phyloP scores from a whole-genome alignment of 1,140 invertebrate species.

The Oryctes rhinoceros region DNA sequence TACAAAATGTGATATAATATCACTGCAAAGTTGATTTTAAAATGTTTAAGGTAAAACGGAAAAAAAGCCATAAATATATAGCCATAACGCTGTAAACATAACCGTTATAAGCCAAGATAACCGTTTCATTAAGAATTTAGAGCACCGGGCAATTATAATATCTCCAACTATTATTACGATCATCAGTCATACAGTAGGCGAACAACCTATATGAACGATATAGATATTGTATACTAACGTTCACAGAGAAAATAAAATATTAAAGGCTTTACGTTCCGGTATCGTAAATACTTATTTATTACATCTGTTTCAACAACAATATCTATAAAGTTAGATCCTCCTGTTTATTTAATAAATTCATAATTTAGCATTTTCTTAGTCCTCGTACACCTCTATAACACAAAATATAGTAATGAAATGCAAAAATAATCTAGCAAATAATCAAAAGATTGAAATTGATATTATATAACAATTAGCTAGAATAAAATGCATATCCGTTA shows the following conservation, averaged over 20 bases:
- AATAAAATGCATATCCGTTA: conserved; percentile 13
- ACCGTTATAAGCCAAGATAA: too few relatives aligned
- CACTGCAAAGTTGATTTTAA: too few relatives aligned
- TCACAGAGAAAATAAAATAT: conserved; percentile 11
- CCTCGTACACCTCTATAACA: neutral
- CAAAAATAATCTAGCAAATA: conserved; percentile 5
- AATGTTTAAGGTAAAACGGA: too few relatives aligned
- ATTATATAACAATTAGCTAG: conserved; percentile 20
- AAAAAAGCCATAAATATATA: too few relatives aligned
- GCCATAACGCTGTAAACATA: too few relatives aligned
- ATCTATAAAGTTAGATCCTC: neutral
- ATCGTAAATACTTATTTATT: neutral
- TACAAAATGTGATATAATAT: too few relatives aligned
- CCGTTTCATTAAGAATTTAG: too few relatives aligned
- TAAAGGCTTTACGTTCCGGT: neutral
- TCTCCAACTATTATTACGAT: too few relatives aligned
- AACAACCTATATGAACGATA: conserved; percentile 6
- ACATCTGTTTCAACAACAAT: neutral
- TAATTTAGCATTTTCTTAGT: neutral
- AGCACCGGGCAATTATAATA: too few relatives aligned
- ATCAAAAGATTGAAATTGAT: neutral
- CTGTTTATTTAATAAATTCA: conserved; percentile 13
- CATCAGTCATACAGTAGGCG: too few relatives aligned
- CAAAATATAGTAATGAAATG: neutral
- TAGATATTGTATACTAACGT: neutral